Percentiles rank a stretch among this genome's conserved stretches.
Conservation (phyloP, 2,797 vertebrate genomes). For the Enteromius viviparus region DNA sequence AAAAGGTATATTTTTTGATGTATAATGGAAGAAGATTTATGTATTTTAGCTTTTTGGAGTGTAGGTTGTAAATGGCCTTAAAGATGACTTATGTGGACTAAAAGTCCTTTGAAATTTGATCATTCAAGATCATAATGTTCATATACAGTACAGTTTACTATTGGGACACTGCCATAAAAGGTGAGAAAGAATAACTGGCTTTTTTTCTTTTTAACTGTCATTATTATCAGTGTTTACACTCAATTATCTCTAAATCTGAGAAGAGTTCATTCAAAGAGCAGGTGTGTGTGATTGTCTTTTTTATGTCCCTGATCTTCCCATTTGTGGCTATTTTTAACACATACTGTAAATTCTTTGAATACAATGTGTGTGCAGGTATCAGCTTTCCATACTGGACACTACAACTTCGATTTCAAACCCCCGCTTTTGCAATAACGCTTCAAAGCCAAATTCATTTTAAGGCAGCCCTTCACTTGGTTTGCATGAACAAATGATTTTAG, state of each 20-base stretch:
- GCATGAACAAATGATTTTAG: conserved; percentile 4
- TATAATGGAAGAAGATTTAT: neutral
- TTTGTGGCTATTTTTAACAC: neutral
- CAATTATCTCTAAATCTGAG: neutral
- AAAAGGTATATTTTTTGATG: neutral
- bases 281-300: neutral
- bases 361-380: neutral
- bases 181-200: neutral
- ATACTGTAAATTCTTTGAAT: neutral
- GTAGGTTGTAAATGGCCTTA: neutral
- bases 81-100: neutral
- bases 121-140: neutral
- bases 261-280: neutral
- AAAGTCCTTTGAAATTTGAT: neutral
- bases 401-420: neutral
- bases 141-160: neutral
- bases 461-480: conserved; percentile 2
- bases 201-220: neutral
- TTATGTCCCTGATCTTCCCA: neutral
- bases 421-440: neutral
- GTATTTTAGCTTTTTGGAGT: neutral
- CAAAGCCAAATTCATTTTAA: conserved; percentile 7
- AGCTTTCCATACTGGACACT: neutral
- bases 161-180: neutral
- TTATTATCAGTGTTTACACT: neutral